Base-by-base conservation (phyloP, 1,140 invertebrate species). In the Phortica variegata region DNA sequence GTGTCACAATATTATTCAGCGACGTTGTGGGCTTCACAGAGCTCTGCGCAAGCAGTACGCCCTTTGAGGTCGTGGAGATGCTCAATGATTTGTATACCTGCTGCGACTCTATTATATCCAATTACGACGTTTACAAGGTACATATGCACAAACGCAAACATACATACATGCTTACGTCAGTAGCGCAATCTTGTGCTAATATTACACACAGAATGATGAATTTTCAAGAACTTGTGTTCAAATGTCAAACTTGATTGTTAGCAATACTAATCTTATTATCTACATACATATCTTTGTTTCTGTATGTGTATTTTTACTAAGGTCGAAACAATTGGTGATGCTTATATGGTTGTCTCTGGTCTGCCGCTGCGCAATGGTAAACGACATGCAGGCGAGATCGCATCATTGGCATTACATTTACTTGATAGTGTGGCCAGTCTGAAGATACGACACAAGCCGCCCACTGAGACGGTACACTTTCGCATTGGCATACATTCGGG, bases 21-120 rank as follows among this genome's bases (percentile, higher is more conserved):
- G 95, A 97, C 75, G 97, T 98, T 61, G 95, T 97, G 18, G 95
- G 95, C 2, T 98, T 98, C 77, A 98, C 95, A 3, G 88, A 87
- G 23, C 91, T 97, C 47, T 95, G 93, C 8, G 91, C 93, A 10
- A 84, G 87, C 61, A 89, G 86, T 33, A 91, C 88, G 7, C 89
- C 90, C 2, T 89, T 91, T 68, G 88, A 93, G 79, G 89, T 93
- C 16, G 90, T 93, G 2, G 89, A 91, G 77, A 80, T 93, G 44
- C 80, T 93, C 2, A 92, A 95, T 76, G 91, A 94, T 74, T 82
- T 95, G 13, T 96, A 96, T 77, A 94, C 92, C 1, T 89, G 89
- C 58, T 95, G 95, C 78, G 93, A 96, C 74, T 88, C 87, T 3
- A 93, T 90, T 15, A 93, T 95, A 61, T 90, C 92, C 62, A 87